Base-by-base conservation (phyloP, 2,113 vertebrate genomes). In the Centropus unirufus region DNA sequence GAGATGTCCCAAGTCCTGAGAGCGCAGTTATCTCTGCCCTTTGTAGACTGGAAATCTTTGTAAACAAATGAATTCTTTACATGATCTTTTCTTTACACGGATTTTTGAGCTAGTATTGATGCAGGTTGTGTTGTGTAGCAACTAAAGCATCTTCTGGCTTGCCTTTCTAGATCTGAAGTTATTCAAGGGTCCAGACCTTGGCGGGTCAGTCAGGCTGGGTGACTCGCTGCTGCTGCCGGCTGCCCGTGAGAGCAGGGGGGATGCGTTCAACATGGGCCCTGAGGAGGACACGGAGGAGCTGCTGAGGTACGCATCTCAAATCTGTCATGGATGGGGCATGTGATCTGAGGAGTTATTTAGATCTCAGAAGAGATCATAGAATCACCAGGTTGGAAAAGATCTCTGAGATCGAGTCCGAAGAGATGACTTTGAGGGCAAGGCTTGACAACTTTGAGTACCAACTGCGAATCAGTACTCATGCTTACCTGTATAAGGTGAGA, bases 101-200 rank as follows among this genome's bases (percentile, higher is more conserved):
- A 57, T 78, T 83, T 46, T 32, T 44, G 23, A 47, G 29, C 39
- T 69, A 61, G 14, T 74, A 42, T 62, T 80, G 39, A 32, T 75
- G 39, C 23, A 59, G 44, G 8, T 62, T 90, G 46, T 62, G 14
- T 46, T 83, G 24, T 3, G 21, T 78, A 36, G 70, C 89, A 84
- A 84, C 42, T 63, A 29, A 32, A 49, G 24, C 55, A 27, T 59
- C 27, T 92, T 82, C 55, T 92, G 70, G 4, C 83, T 95, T 14
- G 30, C 7, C 8, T 81, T 95, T 75, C 11, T 96, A 98, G 98
- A 97, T 92, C 90, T 98, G 93, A 98, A 97, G 59, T 83, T 98
- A 67, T 99, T 99, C 92, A 98, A 98, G 21, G 98, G 98, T 49
- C 98, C 97, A 64, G 98, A 99, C 74, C 98, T 98, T 2, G 98